Evolutionary conservation across 2,888 invertebrate species (phyloP).

Genomic region (Molorchus minor): DNA sequence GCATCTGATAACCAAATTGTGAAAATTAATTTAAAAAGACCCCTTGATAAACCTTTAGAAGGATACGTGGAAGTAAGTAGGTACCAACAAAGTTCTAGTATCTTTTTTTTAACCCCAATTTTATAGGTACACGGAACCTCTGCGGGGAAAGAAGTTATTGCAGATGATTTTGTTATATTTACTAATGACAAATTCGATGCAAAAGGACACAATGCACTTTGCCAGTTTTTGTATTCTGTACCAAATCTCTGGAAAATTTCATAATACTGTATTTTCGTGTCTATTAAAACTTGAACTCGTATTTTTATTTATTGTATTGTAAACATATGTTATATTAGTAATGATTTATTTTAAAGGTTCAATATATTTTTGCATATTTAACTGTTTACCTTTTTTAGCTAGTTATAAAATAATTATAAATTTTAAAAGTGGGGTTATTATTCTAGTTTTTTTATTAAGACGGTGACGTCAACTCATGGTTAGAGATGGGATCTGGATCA

Average conservation of each 20-base stretch:
- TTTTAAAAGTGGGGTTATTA: too few species aligned
- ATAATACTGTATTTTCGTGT: background rate
- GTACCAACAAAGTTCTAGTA: background rate
- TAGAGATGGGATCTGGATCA: too few species aligned
- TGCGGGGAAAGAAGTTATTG: slow-evolving; percentile 45
- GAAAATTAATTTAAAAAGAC: slow-evolving; percentile 53
- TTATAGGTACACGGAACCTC: slow-evolving; percentile 51
- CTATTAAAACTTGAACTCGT: background rate
- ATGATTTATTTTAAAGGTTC: too few species aligned
- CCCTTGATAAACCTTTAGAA: slow-evolving; percentile 50
- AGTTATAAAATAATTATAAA: too few species aligned
- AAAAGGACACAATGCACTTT: slow-evolving; percentile 48
- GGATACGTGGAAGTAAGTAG: slow-evolving; percentile 58
- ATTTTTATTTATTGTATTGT: background rate
- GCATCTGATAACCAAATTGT: slow-evolving; percentile 55
- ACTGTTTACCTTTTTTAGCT: too few species aligned
- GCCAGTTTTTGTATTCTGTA: slow-evolving; percentile 48
- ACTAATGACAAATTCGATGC: slow-evolving; percentile 50
- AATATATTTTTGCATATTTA: too few species aligned
- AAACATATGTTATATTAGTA: too few species aligned
- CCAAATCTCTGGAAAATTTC: slow-evolving; percentile 47
- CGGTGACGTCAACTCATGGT: too few species aligned
- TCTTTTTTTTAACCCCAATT: background rate
- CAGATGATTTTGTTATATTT: slow-evolving; percentile 48
- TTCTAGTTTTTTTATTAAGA: too few species aligned